Evolutionary conservation across 1,140 invertebrate genomes (phyloP).

Genomic region (Cydia amplana): DNA sequence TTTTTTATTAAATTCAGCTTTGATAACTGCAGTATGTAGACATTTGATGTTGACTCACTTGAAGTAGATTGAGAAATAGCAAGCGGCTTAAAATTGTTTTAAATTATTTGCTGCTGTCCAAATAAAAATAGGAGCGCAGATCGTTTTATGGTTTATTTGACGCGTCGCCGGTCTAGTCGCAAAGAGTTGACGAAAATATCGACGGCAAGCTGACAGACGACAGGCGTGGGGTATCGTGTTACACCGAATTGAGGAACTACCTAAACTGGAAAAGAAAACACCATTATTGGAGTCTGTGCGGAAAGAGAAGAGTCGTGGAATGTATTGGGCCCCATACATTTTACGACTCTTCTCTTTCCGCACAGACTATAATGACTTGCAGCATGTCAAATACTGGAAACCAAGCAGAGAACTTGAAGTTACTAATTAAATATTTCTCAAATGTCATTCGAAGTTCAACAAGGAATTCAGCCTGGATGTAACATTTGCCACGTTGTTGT

Average conservation of each 20-base stretch:
- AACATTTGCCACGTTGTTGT: conserved; percentile 32
- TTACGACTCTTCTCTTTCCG: too few relatives aligned
- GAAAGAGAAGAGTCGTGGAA: too few relatives aligned
- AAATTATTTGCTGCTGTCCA: conserved; percentile 33
- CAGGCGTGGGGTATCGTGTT: conserved; percentile 58
- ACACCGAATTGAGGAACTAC: conserved; percentile 52
- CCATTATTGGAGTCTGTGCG: too few relatives aligned
- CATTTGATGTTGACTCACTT: conserved; percentile 41
- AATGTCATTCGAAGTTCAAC: conserved; percentile 20
- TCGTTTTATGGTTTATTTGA: conserved; percentile 61
- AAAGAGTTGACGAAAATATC: conserved; percentile 65
- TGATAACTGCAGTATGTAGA: conserved; percentile 44
- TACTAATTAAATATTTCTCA: neutral
- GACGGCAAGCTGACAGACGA: conserved; percentile 57
- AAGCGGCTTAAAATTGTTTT: conserved; percentile 32
- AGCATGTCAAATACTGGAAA: conserved; percentile 7
- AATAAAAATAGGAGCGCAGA: conserved; percentile 41
- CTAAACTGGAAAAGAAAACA: conserved; percentile 42
- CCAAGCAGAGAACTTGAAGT: neutral
- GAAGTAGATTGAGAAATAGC: conserved; percentile 38
- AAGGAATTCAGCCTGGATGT: neutral
- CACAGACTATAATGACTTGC: conserved; percentile 11
- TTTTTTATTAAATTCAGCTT: conserved; percentile 52
- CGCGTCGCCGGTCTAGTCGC: conserved; percentile 44
- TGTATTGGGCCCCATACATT: too few relatives aligned